Evolutionary conservation across 2,888 invertebrate genomes (phyloP).

Genomic region (Holacanthella duospinosa): DNA sequence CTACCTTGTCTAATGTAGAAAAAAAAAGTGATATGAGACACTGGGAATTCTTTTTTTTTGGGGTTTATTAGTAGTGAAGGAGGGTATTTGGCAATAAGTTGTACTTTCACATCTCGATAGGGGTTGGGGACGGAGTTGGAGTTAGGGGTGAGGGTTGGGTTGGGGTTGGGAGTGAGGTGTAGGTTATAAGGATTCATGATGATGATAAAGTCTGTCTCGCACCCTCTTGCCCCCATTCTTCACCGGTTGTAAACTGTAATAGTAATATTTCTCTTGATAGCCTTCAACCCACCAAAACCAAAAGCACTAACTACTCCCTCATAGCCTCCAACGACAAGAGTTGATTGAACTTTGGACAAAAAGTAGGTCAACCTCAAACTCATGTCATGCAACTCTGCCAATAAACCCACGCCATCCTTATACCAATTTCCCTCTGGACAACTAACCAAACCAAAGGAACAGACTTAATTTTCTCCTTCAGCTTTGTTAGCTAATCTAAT

Average conservation of each 20-base stretch:
- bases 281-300: conserved; percentile 25
- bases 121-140: neutral
- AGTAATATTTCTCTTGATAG: conserved; percentile 13
- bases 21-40: neutral
- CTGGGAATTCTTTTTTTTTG: neutral
- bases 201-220: too few species aligned
- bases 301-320: conserved; percentile 14
- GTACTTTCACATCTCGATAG: conserved; percentile 30
- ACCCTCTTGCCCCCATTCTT: neutral
- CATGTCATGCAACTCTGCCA: too few species aligned
- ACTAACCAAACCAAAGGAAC: too few species aligned
- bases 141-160: neutral
- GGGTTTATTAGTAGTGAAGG: neutral
- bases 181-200: too few species aligned
- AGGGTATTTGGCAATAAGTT: conserved; percentile 27
- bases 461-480: too few species aligned
- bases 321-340: conserved; percentile 21
- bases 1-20: neutral
- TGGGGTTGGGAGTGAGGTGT: too few species aligned
- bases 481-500: too few species aligned
- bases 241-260: conserved; percentile 7
- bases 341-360: conserved; percentile 33
- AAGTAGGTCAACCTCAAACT: conserved; percentile 31
- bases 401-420: too few species aligned
- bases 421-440: too few species aligned